Evolutionary conservation across 2,113 vertebrate genomes (phyloP).

Genomic region (Osmerus mordax): DNA sequence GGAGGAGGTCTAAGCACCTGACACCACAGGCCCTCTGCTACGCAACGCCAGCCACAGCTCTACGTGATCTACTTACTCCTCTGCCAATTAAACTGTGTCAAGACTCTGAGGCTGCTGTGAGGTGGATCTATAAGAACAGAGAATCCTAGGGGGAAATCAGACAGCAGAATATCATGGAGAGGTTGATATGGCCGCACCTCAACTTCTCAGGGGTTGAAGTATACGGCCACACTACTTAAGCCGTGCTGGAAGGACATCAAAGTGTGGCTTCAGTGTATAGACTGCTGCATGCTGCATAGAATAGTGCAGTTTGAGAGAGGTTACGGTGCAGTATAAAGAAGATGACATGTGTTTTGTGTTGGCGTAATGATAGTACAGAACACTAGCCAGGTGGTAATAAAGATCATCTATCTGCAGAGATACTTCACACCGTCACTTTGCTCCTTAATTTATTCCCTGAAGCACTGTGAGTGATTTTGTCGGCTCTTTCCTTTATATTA

Average conservation of each 20-base stretch:
- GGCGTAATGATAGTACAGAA: constrained; percentile 58
- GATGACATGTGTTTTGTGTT: constrained; percentile 43
- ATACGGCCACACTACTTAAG: no score
- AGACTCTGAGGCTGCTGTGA: no score
- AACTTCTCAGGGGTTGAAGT: no score
- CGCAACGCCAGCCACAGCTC: constrained; percentile 9
- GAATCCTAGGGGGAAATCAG: no score
- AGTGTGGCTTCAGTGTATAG: constrained; percentile 6
- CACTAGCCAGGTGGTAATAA: constrained; percentile 77
- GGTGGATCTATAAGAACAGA: no score
- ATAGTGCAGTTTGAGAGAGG: constrained; percentile 47
- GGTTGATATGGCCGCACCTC: no score
- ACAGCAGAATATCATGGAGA: no score
- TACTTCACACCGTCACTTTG: constrained; percentile 75
- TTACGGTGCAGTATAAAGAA: constrained; percentile 39
- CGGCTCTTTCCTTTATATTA: constrained; percentile 80
- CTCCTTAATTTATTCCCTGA: constrained; percentile 84
- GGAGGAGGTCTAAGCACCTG: constrained; percentile 42
- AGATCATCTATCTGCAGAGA: constrained; percentile 81
- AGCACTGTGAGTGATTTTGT: constrained; percentile 74
- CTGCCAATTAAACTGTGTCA: no score
- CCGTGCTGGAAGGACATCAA: no score
- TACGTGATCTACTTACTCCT: no score
- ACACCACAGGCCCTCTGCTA: constrained; percentile 38
- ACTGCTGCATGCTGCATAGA: neutral